phyloP scores from a whole-genome alignment of 2,113 vertebrate species.

The Callocephalon fimbriatum region DNA sequence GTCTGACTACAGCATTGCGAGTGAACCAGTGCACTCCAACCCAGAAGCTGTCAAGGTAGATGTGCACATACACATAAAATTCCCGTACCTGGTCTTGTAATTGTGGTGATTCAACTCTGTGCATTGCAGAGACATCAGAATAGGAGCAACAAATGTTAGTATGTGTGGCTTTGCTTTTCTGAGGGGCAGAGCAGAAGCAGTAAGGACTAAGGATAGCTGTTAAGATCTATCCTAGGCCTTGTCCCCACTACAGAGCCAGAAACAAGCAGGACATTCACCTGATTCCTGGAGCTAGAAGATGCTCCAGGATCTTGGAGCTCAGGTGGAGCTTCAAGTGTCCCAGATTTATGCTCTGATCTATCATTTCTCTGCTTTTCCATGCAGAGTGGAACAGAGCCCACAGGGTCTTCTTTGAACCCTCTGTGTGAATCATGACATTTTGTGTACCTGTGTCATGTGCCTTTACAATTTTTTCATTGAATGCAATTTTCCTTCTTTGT shows the following conservation, averaged over 20 bases:
- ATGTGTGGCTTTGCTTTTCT: background rate
- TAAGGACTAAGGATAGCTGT: background rate
- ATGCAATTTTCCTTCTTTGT: background rate
- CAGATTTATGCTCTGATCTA: background rate
- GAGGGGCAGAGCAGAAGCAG: background rate
- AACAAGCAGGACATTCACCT: background rate
- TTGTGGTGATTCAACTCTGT: background rate
- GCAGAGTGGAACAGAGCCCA: background rate
- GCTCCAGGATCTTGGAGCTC: background rate
- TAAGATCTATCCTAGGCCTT: background rate
- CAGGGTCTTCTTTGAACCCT: background rate
- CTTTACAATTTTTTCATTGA: background rate
- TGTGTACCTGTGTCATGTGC: background rate
- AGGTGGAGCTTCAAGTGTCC: background rate
- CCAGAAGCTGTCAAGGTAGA: background rate
- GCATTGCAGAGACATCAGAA: fast-evolving
- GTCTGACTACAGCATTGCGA: background rate
- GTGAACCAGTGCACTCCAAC: background rate
- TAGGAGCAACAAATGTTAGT: background rate
- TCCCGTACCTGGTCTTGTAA: background rate
- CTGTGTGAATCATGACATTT: background rate
- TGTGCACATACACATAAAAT: fast-evolving
- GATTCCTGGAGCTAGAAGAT: background rate
- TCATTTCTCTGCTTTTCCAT: background rate
- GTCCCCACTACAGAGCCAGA: background rate